phyloP scores from a whole-genome alignment of 1,140 invertebrate genomes.

The Dryas iulia region DNA sequence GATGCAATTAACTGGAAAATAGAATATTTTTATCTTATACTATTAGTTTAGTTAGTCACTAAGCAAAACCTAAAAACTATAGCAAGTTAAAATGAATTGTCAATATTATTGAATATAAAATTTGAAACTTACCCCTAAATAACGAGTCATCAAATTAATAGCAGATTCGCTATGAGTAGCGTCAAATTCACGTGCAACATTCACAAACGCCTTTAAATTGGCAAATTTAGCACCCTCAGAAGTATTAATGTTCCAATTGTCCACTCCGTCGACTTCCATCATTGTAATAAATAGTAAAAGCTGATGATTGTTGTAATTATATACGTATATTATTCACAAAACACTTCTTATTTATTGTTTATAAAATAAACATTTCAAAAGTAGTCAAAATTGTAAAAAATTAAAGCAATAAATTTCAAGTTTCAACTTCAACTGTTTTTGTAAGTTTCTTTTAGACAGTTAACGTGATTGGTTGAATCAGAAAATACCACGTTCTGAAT shows the following conservation, averaged over 20 bases:
- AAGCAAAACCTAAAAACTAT: neutral
- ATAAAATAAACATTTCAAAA: slow-evolving; percentile 24
- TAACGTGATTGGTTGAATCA: slow-evolving; percentile 10
- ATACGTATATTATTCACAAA: neutral
- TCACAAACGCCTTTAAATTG: slow-evolving; percentile 74
- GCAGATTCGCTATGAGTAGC: slow-evolving; percentile 72
- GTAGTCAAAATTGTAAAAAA: slow-evolving; percentile 12
- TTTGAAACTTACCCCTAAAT: slow-evolving; percentile 58
- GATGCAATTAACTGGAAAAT: slow-evolving; percentile 68
- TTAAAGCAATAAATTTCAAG: slow-evolving; percentile 13
- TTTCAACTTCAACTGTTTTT: slow-evolving; percentile 44
- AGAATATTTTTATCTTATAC: neutral
- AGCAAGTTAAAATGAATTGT: neutral
- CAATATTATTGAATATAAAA: neutral
- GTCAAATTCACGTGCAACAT: slow-evolving; percentile 71
- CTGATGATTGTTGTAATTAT: neutral
- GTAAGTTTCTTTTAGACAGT: neutral
- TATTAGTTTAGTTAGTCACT: neutral
- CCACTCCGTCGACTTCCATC: slow-evolving; percentile 68
- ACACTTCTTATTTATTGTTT: slow-evolving; percentile 6
- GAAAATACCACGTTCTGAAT: neutral
- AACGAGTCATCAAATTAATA: slow-evolving; percentile 70
- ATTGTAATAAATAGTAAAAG: neutral
- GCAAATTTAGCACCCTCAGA: slow-evolving; percentile 64
- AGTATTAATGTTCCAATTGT: slow-evolving; percentile 51